These are phyloP conservation scores for Aurelia coerulea DNA, from an alignment of 30 jellyfish, hydroid and myxozoan genomes.

Conservation along the genomic window DNA sequence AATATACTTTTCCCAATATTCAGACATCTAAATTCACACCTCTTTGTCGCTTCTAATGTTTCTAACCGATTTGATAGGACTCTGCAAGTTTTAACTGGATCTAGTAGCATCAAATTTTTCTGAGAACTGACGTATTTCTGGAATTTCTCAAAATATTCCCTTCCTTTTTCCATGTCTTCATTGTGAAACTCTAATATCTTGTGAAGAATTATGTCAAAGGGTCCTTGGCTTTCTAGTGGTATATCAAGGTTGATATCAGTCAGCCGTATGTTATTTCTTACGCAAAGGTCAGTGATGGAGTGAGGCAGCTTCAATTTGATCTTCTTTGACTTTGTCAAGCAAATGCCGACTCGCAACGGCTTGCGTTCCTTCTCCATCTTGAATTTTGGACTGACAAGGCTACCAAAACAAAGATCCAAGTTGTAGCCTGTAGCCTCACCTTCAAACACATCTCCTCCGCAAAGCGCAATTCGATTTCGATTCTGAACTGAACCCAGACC, in stretches of 20 bases:
- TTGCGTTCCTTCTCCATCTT: too few relatives aligned
- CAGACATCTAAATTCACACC: conserved; percentile 74
- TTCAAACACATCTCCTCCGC: too few relatives aligned
- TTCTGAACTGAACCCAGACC: too few relatives aligned
- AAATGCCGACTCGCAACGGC: conserved; percentile 73
- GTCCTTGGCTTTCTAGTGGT: conserved; percentile 87
- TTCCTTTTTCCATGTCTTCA: conserved; percentile 73
- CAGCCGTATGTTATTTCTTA: conserved; percentile 56
- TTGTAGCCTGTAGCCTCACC: too few relatives aligned
- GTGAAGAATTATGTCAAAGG: conserved; percentile 90
- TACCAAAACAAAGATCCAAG: too few relatives aligned
- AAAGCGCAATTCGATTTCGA: too few relatives aligned
- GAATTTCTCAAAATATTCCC: conserved; percentile 51
- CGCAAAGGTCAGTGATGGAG: conserved; percentile 55
- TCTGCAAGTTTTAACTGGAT: conserved; percentile 72
- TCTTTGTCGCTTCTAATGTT: conserved; percentile 58
- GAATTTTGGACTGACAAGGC: too few relatives aligned
- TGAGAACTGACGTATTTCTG: conserved; percentile 32
- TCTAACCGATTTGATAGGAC: conserved; percentile 64
- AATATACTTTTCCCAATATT: conserved; percentile 57
- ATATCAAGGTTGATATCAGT: conserved; percentile 76
- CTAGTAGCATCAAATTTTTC: conserved; percentile 36
- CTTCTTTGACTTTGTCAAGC: conserved; percentile 71
- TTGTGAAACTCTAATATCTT: conserved; percentile 82
- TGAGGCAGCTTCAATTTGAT: conserved; percentile 72